Percentiles rank a stretch among this genome's conserved stretches.
phyloP scores from a whole-genome alignment of 2,888 invertebrate species.

The Eupithecia insigniata region DNA sequence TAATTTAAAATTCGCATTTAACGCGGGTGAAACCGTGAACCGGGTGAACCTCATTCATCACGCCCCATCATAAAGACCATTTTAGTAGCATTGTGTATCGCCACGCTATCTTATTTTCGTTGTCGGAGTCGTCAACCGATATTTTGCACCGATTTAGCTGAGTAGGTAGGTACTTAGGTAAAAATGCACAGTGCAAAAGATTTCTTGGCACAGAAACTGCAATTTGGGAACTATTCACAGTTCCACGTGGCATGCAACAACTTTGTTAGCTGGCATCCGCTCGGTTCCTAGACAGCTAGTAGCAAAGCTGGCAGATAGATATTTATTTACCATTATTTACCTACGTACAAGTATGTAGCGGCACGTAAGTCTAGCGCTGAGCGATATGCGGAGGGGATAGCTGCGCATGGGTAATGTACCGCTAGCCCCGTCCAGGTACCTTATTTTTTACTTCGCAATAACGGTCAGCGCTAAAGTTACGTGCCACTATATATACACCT shows the following conservation, averaged over 20 bases:
- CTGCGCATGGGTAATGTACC: no score
- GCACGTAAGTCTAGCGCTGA: no score
- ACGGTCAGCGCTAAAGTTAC: no score
- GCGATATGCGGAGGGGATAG: no score
- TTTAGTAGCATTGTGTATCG: not conserved
- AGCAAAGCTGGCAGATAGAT: no score
- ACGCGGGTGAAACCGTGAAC: no score
- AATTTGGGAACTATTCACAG: not conserved
- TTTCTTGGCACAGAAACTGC: not conserved
- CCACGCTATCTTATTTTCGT: not conserved
- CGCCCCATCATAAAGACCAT: not conserved
- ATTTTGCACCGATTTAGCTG: not conserved
- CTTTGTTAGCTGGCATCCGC: not conserved
- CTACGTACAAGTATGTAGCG: no score
- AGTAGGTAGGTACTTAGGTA: not conserved
- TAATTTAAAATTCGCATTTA: no score
- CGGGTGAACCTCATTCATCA: no score
- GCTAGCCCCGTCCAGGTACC: no score
- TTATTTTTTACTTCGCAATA: no score
- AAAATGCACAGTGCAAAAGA: not conserved
- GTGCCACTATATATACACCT: no score
- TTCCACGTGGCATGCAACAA: slow-evolving; percentile 1
- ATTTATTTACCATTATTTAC: not conserved
- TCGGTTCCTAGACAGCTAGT: not conserved
- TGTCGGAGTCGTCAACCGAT: not conserved